A percentile compares a stretch with the other conserved stretches of the same genome.
Conservation (phyloP, 2,888 invertebrate species). For the Hirtodrosophila duncani region DNA sequence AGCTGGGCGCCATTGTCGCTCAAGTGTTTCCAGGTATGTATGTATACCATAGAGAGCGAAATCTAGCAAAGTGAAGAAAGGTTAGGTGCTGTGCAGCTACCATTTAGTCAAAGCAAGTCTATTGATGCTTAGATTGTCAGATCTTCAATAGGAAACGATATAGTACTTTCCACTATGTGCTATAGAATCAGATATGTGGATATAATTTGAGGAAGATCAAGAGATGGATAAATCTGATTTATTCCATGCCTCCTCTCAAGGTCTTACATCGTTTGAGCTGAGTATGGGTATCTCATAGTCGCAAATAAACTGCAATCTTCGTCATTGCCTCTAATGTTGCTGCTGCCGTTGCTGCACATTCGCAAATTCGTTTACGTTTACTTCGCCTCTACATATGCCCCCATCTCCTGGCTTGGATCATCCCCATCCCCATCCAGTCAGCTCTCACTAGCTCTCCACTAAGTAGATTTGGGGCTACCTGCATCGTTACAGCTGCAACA, state of each 20-base stretch:
- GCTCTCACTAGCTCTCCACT: slow-evolving; percentile 59
- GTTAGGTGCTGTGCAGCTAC: no score
- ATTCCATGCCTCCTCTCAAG: no score
- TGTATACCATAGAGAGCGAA: slow-evolving; percentile 4
- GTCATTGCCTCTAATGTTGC: slow-evolving; percentile 29
- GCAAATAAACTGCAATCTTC: background rate
- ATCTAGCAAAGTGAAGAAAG: slow-evolving; percentile 3
- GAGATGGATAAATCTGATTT: no score
- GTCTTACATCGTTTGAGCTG: no score
- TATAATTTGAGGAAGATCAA: no score
- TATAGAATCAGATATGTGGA: no score
- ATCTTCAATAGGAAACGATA: no score
- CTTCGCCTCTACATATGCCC: slow-evolving; percentile 13
- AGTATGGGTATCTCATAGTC: no score
- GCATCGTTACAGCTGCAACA: slow-evolving; percentile 61
- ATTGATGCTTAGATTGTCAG: no score
- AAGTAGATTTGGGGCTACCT: slow-evolving; percentile 69
- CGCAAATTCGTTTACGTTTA: slow-evolving; percentile 66
- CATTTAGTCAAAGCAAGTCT: no score
- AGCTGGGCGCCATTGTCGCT: slow-evolving; percentile 51
- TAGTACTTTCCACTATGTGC: no score
- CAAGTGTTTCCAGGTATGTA: slow-evolving; percentile 48
- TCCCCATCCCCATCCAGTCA: slow-evolving; percentile 27
- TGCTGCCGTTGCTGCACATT: slow-evolving; percentile 50
- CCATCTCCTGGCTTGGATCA: background rate